These are phyloP conservation scores for Drosophila paulistorum DNA, from an alignment of 1,140 invertebrate species.

Conservation along the genomic window DNA sequence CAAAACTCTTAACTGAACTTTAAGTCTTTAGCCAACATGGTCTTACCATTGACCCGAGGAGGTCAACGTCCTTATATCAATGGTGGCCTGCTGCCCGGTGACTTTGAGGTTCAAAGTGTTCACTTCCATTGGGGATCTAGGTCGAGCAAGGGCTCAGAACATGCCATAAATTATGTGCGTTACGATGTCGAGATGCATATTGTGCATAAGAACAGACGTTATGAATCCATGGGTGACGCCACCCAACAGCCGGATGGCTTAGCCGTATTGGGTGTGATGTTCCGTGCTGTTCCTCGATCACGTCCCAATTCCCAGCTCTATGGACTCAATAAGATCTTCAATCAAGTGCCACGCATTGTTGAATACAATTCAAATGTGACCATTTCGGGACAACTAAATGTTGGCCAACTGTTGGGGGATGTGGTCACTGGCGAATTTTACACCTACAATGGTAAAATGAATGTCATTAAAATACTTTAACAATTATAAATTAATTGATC, in stretches of 20 bases:
- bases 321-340: constrained; percentile 56
- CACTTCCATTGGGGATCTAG: constrained; percentile 87
- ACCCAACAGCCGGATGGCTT: constrained; percentile 51
- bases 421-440: constrained; percentile 52
- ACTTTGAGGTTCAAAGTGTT: constrained; percentile 86
- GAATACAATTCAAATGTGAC: constrained; percentile 43
- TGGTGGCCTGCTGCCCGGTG: constrained; percentile 85
- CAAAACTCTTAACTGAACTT: neutral
- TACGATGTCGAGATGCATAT: constrained; percentile 76
- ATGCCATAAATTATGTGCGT: constrained; percentile 51
- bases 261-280: constrained; percentile 64
- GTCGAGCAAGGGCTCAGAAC: constrained; percentile 56
- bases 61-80: constrained; percentile 85
- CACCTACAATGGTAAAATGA: constrained; percentile 57
- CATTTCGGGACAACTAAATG: constrained; percentile 26
- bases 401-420: constrained; percentile 53
- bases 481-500: neutral
- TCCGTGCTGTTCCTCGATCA: constrained; percentile 11
- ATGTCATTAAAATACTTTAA: no score
- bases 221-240: constrained; percentile 48
- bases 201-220: constrained; percentile 66
- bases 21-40: constrained; percentile 46
- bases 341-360: constrained; percentile 45
- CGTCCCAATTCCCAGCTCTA: neutral
- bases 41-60: constrained; percentile 30